These are phyloP conservation scores for Hyposmocoma kahamanoa DNA, from an alignment of 1,140 invertebrate species.

Conservation along the genomic window DNA sequence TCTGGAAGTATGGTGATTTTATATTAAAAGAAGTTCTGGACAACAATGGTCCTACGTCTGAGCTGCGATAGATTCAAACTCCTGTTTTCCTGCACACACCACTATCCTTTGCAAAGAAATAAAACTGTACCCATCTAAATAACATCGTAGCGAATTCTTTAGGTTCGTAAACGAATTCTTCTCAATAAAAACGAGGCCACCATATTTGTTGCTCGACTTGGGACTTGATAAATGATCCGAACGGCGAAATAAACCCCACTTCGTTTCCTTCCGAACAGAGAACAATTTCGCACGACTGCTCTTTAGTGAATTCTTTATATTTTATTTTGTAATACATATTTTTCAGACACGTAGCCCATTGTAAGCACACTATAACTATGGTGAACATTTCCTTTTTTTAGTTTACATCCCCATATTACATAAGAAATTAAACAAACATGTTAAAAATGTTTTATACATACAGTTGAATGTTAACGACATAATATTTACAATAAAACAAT, in stretches of 20 bases:
- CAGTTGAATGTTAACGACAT: not conserved
- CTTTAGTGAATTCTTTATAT: constrained; percentile 10
- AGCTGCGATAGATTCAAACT: too few relatives aligned
- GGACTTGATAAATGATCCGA: constrained; percentile 43
- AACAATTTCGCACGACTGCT: constrained; percentile 11
- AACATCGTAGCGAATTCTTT: too few relatives aligned
- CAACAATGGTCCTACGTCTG: too few relatives aligned
- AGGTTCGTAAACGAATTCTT: constrained; percentile 23
- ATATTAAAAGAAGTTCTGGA: too few relatives aligned
- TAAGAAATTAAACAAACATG: not conserved
- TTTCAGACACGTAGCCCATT: not conserved
- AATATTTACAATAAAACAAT: not conserved
- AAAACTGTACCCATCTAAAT: too few relatives aligned
- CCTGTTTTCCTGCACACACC: too few relatives aligned
- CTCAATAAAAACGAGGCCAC: constrained; percentile 38
- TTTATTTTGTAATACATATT: constrained; percentile 1
- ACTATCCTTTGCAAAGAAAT: too few relatives aligned
- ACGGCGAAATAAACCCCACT: constrained; percentile 20
- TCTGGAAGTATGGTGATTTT: too few relatives aligned
- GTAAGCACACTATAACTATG: not conserved
- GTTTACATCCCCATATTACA: not conserved
- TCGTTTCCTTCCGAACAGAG: constrained; percentile 13
- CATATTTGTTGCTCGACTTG: constrained; percentile 43
- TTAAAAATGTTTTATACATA: not conserved
- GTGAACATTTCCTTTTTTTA: not conserved